Conservation (phyloP, 2,797 vertebrate species). For the Chelmon rostratus region DNA sequence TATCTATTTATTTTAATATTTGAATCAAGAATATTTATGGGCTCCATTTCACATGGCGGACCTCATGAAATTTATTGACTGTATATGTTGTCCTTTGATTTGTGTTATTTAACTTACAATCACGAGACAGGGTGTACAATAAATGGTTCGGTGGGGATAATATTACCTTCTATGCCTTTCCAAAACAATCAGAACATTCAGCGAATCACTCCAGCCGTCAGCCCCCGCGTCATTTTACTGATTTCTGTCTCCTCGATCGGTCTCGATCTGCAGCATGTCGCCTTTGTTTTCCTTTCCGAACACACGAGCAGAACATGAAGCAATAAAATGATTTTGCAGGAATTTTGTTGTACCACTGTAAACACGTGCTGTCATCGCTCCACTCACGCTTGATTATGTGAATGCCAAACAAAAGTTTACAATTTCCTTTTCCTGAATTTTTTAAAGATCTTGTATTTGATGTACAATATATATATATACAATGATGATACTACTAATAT, state of each 20-base stretch:
- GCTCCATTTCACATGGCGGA: constrained; percentile 78
- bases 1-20: constrained; percentile 90
- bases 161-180: constrained; percentile 87
- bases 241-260: constrained; percentile 63
- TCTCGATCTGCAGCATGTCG: constrained; percentile 53
- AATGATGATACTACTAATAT: constrained; percentile 81
- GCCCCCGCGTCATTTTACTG: constrained; percentile 62
- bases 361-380: constrained; percentile 90
- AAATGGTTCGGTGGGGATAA: constrained; percentile 76
- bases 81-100: constrained; percentile 84
- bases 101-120: constrained; percentile 84
- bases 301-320: constrained; percentile 92
- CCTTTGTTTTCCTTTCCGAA: constrained; percentile 79
- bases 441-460: constrained; percentile 95
- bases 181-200: constrained; percentile 81
- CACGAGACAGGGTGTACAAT: constrained; percentile 84
- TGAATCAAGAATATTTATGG: constrained; percentile 86
- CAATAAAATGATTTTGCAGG: constrained; percentile 97
- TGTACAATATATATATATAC: constrained; percentile 86
- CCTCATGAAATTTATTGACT: constrained; percentile 78
- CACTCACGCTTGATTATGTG: constrained; percentile 92
- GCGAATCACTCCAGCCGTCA: constrained; percentile 70
- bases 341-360: constrained; percentile 89
- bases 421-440: constrained; percentile 95
- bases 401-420: constrained; percentile 99